Base-by-base conservation (phyloP, 2,888 invertebrate species). In the Agrochola lota region DNA sequence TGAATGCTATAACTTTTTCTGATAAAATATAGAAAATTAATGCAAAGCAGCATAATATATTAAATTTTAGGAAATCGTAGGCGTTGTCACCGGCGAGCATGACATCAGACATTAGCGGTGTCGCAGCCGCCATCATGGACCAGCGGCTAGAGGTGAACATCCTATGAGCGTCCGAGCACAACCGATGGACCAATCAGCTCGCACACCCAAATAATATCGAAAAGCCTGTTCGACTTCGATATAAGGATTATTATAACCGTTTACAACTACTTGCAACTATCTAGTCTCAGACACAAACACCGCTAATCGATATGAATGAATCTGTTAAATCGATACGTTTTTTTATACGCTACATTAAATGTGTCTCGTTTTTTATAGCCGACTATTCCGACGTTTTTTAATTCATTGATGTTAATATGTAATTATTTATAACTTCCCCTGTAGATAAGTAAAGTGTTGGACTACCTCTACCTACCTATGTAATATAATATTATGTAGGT, bases 111-210 rank as follows among this genome's bases (percentile, higher is more conserved):
- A 84, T 90, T 91, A 85, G 90, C 87, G 90, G 89, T 88, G 90
- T 90, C 87, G 88, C 89, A 89, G 88, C 82, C 85, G 89, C 74
- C 81, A 81, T 81, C 57, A 81, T 78, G 77, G 71, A 74, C 85
- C 82, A 78, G 62, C 84, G 80, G 77, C 85, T 77, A 87, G 93
- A 95, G 95, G 95, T 95, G 91, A 96, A 96, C 92, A 95, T 95
- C 95, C 95, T 95, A 91, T 90, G 89, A 83, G 87, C 89, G 91
- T 91, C 91, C 90, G 90, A 90, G 91, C 89, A 89, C 91, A 92
- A 90, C 93, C 91, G 91, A 91, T 90, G 88, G 89, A 88, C 92
- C 93, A 93, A 94, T 93, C 87, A 91, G 90, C 89, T 90, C 88
- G 83, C 90, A 90, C 91, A 92, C 88, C 89, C 89, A 92, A 92